A percentile compares a stretch with the other conserved stretches of the same genome.
Conservation (phyloP, 2,888 invertebrate species). For the Anaspis maculata region DNA sequence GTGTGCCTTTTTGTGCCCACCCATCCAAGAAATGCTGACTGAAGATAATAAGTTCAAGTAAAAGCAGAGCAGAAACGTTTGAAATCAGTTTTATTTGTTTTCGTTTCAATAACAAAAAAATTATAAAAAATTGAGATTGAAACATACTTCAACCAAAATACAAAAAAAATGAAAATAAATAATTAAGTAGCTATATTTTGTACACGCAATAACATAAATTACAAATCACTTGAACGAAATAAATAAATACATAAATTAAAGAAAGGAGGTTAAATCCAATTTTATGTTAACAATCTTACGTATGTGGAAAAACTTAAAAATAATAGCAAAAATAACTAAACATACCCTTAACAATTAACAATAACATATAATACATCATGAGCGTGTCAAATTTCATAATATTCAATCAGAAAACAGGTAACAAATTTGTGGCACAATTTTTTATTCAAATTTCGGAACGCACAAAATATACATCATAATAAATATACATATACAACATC, state of each 20-base stretch:
- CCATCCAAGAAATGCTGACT: too few species aligned
- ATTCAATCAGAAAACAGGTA: too few species aligned
- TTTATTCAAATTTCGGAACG: conserved; percentile 17
- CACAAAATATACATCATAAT: conserved; percentile 26
- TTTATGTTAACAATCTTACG: conserved; percentile 22
- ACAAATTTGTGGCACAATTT: conserved; percentile 24
- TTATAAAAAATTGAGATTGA: conserved; percentile 28
- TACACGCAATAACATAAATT: conserved; percentile 34
- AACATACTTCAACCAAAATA: conserved; percentile 33
- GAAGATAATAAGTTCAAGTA: too few species aligned
- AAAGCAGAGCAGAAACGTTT: too few species aligned
- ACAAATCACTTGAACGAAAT: conserved; percentile 32
- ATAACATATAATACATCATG: too few species aligned
- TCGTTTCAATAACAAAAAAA: conserved; percentile 31
- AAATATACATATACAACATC: not conserved
- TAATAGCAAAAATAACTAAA: conserved; percentile 23
- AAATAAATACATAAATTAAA: conserved; percentile 33
- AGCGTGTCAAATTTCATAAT: too few species aligned
- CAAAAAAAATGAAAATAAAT: conserved; percentile 35
- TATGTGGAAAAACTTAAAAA: conserved; percentile 25
- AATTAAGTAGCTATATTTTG: conserved; percentile 37
- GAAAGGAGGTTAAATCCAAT: conserved; percentile 24
- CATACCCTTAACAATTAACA: conserved; percentile 21
- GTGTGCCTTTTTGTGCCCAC: too few species aligned
- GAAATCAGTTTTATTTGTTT: conserved; percentile 26